These are phyloP conservation scores for Girardinichthys multiradiatus DNA, from an alignment of 2,113 vertebrate species.

Conservation along the genomic window DNA sequence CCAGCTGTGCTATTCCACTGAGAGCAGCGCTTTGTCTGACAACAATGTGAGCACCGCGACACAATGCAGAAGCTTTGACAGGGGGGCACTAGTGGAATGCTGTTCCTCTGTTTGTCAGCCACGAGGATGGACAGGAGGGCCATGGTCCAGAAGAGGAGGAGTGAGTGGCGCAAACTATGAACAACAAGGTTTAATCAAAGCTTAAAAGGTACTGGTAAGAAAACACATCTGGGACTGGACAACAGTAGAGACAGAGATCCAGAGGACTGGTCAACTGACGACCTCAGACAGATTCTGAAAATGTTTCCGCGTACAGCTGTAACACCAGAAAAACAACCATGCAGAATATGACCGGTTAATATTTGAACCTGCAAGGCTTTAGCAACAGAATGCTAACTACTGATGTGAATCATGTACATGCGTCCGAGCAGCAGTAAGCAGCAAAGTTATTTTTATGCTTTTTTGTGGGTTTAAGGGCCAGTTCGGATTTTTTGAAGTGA, in stretches of 20 bases:
- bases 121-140: constrained; percentile 2
- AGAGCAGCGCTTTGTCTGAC: constrained; percentile 62
- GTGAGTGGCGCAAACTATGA: not conserved
- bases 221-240: not conserved
- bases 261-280: not conserved
- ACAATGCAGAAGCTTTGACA: constrained; percentile 67
- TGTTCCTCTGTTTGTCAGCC: constrained; percentile 53
- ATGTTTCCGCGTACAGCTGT: too few species aligned
- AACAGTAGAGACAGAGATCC: not conserved
- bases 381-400: too few species aligned
- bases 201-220: not conserved
- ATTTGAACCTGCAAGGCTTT: too few species aligned
- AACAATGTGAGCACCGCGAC: constrained; percentile 60
- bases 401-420: too few species aligned
- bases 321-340: too few species aligned
- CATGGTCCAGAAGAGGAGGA: not conserved
- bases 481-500: too few species aligned
- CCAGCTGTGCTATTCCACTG: constrained; percentile 68
- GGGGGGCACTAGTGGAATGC: constrained; percentile 64
- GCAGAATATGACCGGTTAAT: too few species aligned
- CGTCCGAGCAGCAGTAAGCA: too few species aligned
- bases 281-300: too few species aligned
- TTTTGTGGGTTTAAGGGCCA: too few species aligned
- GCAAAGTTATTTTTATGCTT: too few species aligned
- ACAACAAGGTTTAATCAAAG: constrained; percentile 2